phyloP scores from a whole-genome alignment of 1,140 invertebrate species.

The Adelges cooleyi region DNA sequence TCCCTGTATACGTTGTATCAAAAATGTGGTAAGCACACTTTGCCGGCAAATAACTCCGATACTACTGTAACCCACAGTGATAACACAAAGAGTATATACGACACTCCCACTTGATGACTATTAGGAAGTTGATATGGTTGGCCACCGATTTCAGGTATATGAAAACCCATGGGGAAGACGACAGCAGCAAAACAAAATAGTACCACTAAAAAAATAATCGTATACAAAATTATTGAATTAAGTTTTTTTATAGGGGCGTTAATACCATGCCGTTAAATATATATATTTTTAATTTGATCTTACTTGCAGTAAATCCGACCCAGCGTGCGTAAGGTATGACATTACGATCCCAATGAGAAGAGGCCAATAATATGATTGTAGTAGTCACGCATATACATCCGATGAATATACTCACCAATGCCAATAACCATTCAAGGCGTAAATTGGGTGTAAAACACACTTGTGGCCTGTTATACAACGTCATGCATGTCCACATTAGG shows the following conservation, averaged over 20 bases:
- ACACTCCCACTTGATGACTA: constrained; percentile 89
- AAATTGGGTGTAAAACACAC: constrained; percentile 77
- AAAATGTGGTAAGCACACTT: constrained; percentile 91
- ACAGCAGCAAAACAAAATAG: constrained; percentile 88
- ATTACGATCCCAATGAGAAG: constrained; percentile 82
- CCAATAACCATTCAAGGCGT: constrained; percentile 80
- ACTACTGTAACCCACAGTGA: constrained; percentile 93
- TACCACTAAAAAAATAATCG: constrained; percentile 78
- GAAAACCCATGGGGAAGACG: constrained; percentile 91
- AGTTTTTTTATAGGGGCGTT: not conserved
- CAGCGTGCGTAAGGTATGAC: constrained; percentile 84
- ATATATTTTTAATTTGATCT: constrained; percentile 40
- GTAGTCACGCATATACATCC: constrained; percentile 87
- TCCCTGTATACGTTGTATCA: no score
- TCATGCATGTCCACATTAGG: constrained; percentile 87
- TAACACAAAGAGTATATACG: constrained; percentile 88
- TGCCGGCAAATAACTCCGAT: constrained; percentile 92
- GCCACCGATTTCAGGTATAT: constrained; percentile 88
- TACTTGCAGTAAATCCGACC: constrained; percentile 91
- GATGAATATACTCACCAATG: constrained; percentile 79
- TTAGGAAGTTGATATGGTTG: constrained; percentile 90
- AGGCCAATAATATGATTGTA: constrained; percentile 73
- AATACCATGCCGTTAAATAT: not conserved
- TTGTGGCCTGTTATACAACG: constrained; percentile 74
- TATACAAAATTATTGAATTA: not conserved